These are phyloP conservation scores for Pygocentrus nattereri DNA, from an alignment of 2,797 vertebrate species.

Conservation along the genomic window DNA sequence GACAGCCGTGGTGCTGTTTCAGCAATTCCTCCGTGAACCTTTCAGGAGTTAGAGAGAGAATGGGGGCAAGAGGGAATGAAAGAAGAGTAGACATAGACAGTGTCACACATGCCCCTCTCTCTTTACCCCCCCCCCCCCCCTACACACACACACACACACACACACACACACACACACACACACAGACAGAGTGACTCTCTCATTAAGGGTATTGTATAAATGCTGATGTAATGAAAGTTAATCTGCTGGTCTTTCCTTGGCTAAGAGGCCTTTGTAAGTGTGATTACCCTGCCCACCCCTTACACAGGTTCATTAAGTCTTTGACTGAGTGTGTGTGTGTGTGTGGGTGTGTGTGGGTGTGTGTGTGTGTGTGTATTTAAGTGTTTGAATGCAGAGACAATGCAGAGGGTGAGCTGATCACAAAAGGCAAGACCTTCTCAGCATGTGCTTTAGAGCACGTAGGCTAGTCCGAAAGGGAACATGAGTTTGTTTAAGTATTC, in stretches of 20 bases:
- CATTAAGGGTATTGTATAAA: slow-evolving; percentile 82
- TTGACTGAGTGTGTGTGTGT: slow-evolving; percentile 67
- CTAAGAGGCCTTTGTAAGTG: slow-evolving; percentile 78
- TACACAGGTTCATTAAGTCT: slow-evolving; percentile 85
- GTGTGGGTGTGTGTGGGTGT: slow-evolving; percentile 59
- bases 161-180: slow-evolving; percentile 42
- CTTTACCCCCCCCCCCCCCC: background rate
- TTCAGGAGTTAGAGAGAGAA: background rate
- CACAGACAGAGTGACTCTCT: slow-evolving; percentile 70
- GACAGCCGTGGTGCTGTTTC: background rate
- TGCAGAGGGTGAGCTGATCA: slow-evolving; percentile 64
- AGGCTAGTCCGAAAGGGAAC: slow-evolving; percentile 61
- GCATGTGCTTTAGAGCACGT: slow-evolving; percentile 78
- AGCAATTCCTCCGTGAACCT: background rate
- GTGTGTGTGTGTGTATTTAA: slow-evolving; percentile 58
- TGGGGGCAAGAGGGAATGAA: slow-evolving; percentile 54
- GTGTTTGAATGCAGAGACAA: slow-evolving; percentile 71
- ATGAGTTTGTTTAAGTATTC: slow-evolving; percentile 34
- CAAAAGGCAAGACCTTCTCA: slow-evolving; percentile 73
- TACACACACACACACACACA: slow-evolving; percentile 34
- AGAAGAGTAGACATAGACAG: slow-evolving; percentile 38
- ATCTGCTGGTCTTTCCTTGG: slow-evolving; percentile 82
- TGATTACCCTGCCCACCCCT: slow-evolving; percentile 77
- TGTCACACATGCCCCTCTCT: slow-evolving; percentile 38
- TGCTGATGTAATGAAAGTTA: slow-evolving; percentile 87